Percentiles rank a stretch among this genome's conserved stretches.
These are phyloP conservation scores for Hoplostethus atlanticus DNA, from an alignment of 2,797 vertebrate species.

Conservation along the genomic window DNA sequence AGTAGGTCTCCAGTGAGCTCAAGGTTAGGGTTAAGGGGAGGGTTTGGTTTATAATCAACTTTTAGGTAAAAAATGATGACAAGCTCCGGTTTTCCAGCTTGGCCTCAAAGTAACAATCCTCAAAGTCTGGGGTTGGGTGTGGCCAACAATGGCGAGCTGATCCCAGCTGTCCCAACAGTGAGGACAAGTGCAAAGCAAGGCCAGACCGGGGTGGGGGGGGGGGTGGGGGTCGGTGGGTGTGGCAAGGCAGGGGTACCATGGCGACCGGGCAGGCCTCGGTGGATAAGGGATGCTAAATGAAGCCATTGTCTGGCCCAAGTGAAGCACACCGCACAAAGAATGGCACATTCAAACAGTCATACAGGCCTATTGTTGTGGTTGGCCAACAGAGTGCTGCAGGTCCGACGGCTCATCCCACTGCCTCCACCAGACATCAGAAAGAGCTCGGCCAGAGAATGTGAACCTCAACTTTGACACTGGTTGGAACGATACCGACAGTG, in stretches of 20 bases:
- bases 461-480: neutral
- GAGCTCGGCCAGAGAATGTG: neutral
- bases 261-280: conserved; percentile 75
- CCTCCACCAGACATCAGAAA: conserved; percentile 46
- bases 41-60: neutral
- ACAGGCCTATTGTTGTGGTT: conserved; percentile 82
- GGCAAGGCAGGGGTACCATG: conserved; percentile 73
- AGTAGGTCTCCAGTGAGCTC: neutral
- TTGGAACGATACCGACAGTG: neutral
- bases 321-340: conserved; percentile 84
- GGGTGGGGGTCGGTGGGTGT: conserved; percentile 56
- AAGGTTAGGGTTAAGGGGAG: neutral
- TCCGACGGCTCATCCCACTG: conserved; percentile 66
- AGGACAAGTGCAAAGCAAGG: conserved; percentile 75
- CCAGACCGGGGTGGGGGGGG: conserved; percentile 69
- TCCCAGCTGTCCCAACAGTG: conserved; percentile 73
- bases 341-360: conserved; percentile 84
- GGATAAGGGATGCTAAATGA: conserved; percentile 85
- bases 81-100: conserved; percentile 17
- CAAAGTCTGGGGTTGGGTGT: conserved; percentile 65
- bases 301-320: conserved; percentile 86
- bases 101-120: conserved; percentile 41
- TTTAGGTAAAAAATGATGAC: neutral
- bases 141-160: conserved; percentile 64
- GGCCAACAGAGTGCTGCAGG: conserved; percentile 53